Conservation (phyloP, 2,888 invertebrate species). For the Drosophila lutescens region DNA sequence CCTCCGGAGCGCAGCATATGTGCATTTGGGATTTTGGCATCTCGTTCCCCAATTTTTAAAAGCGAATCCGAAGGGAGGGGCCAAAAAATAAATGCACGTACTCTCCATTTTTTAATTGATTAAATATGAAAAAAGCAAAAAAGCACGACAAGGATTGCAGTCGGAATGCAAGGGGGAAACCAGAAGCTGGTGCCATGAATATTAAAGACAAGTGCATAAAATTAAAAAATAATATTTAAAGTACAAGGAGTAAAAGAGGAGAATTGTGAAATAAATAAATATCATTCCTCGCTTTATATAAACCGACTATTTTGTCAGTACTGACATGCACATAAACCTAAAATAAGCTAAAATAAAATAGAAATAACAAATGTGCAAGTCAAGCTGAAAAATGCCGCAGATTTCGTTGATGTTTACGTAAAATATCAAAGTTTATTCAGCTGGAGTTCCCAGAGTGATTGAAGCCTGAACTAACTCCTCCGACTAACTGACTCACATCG, state of each 20-base stretch:
- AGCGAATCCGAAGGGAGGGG: too few species aligned
- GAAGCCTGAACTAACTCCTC: constrained; percentile 29
- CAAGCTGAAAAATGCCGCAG: constrained; percentile 3
- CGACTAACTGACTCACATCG: constrained; percentile 41
- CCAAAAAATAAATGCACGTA: constrained; percentile 58
- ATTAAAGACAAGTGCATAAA: background rate
- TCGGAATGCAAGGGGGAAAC: constrained; percentile 15
- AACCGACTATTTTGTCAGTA: background rate
- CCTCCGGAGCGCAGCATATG: constrained; percentile 17
- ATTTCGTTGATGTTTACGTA: constrained; percentile 9
- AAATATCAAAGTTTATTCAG: constrained; percentile 20
- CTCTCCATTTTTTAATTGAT: constrained; percentile 68
- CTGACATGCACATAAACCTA: constrained; percentile 18
- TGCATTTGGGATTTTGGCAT: constrained; percentile 29
- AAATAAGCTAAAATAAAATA: constrained; percentile 2
- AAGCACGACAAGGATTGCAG: background rate
- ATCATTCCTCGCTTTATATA: background rate
- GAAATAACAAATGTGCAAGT: constrained; percentile 4
- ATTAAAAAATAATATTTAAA: background rate
- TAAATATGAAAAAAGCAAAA: constrained; percentile 54
- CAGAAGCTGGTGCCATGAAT: constrained; percentile 4
- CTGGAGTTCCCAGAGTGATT: constrained; percentile 26
- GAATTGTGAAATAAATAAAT: background rate
- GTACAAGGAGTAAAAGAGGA: background rate
- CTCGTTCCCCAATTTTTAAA: background rate